Conservation (phyloP, 2,797 vertebrate genomes). For the Helarctos malayanus region DNA sequence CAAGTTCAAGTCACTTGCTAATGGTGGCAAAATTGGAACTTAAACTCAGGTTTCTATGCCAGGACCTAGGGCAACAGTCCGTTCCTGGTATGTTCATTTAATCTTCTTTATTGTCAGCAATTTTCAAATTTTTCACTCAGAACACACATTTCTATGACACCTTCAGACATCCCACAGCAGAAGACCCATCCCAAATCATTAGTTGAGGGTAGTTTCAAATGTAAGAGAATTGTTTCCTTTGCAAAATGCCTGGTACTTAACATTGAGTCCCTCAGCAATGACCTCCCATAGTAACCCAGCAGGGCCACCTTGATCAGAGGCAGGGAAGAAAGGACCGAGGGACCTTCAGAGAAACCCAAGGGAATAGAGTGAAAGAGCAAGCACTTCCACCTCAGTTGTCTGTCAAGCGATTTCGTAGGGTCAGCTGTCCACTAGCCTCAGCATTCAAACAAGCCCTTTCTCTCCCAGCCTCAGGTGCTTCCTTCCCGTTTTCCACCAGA, state of each 20-base stretch:
- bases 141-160: conserved; percentile 17
- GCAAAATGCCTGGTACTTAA: neutral
- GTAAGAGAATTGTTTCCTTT: conserved; percentile 25
- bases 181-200: neutral
- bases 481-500: neutral
- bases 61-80: neutral
- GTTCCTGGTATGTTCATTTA: neutral
- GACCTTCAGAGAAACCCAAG: neutral
- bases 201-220: neutral
- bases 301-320: neutral
- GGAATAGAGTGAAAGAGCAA: neutral
- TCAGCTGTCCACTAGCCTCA: neutral
- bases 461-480: neutral
- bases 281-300: neutral
- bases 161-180: conserved; percentile 39
- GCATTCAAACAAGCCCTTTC: neutral
- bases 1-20: neutral
- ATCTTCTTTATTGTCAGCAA: neutral
- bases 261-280: neutral
- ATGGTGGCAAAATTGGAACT: neutral
- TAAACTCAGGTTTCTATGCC: neutral
- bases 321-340: conserved; percentile 9
- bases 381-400: neutral
- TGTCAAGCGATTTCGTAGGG: neutral
- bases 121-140: neutral